A percentile compares a stretch with the other conserved stretches of the same genome.
Conservation (phyloP, 2,797 vertebrate species). For the Sebastes kiyomatsui region DNA sequence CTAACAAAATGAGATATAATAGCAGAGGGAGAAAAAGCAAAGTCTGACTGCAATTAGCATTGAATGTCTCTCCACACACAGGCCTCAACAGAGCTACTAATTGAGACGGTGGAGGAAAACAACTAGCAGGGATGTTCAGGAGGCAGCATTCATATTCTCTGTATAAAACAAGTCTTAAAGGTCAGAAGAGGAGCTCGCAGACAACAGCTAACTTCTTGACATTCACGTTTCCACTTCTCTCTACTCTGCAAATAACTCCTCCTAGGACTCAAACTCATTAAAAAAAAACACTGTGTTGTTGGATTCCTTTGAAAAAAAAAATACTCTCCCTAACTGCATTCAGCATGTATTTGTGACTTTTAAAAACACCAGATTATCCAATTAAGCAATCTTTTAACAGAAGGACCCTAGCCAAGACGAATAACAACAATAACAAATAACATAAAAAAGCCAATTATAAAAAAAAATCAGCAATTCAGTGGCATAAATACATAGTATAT, state of each 20-base stretch:
- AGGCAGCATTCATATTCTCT: constrained; percentile 4
- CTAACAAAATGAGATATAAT: constrained; percentile 12
- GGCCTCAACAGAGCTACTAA: constrained; percentile 24
- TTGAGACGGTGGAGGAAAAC: constrained; percentile 28
- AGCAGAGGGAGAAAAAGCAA: constrained; percentile 1
- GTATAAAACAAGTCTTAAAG: constrained; percentile 21
- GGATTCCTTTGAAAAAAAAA: not conserved
- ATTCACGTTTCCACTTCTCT: constrained; percentile 8
- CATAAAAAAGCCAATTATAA: not conserved
- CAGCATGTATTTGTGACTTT: not conserved
- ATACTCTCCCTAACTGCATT: not conserved
- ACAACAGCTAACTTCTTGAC: constrained; percentile 28
- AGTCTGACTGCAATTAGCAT: constrained; percentile 37
- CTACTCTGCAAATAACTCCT: constrained; percentile 15
- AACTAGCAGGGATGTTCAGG: constrained; percentile 7
- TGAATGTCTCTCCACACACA: constrained; percentile 10
- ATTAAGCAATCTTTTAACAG: not conserved
- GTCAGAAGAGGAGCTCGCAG: constrained; percentile 19
- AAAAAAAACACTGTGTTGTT: not conserved
- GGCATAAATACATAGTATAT: not conserved
- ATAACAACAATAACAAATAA: not conserved
- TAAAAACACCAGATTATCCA: constrained; percentile 5
- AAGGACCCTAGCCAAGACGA: not conserved
- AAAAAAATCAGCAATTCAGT: not conserved
- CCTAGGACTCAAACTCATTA: constrained; percentile 4